Percentiles rank a stretch among this genome's conserved stretches.
phyloP scores from a whole-genome alignment of 2,888 invertebrate species.

The Microdon myrmicae region DNA sequence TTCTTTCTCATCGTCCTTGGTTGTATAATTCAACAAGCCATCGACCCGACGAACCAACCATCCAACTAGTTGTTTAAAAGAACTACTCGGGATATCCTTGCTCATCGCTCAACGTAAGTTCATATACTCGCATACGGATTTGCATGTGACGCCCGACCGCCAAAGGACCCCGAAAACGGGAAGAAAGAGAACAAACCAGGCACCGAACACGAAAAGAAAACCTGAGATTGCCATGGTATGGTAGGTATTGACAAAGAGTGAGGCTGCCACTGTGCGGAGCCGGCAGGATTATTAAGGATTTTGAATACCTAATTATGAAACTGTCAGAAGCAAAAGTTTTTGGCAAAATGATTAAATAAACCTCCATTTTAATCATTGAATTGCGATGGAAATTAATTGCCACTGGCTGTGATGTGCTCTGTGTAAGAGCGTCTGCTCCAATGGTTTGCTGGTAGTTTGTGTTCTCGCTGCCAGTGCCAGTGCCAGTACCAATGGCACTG shows the following conservation, averaged over 20 bases:
- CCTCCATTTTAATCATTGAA: slow-evolving; percentile 53
- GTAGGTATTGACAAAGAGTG: neutral
- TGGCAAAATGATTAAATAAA: slow-evolving; percentile 53
- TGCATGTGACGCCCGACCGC: slow-evolving; percentile 23
- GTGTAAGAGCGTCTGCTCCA: slow-evolving; percentile 31
- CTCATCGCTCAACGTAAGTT: no score
- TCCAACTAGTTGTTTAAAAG: slow-evolving; percentile 9
- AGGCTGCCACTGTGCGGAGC: slow-evolving; percentile 3
- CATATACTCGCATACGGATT: slow-evolving; percentile 7
- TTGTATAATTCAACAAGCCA: neutral
- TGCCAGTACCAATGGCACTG: no score
- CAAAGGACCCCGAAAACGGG: slow-evolving; percentile 1
- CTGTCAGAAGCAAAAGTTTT: slow-evolving; percentile 67
- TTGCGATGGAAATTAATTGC: slow-evolving; percentile 53
- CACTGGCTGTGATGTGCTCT: slow-evolving; percentile 51
- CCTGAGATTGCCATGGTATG: slow-evolving; percentile 5
- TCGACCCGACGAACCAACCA: neutral
- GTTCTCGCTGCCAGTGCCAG: slow-evolving; percentile 19
- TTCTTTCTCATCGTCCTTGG: slow-evolving; percentile 20
- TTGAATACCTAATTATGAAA: slow-evolving; percentile 68
- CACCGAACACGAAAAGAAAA: slow-evolving; percentile 16
- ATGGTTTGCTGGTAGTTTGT: slow-evolving; percentile 22
- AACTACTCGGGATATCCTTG: neutral
- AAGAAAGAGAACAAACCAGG: slow-evolving; percentile 1
- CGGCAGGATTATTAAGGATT: slow-evolving; percentile 64